Conservation (phyloP, 2,888 invertebrate species). For the Eupithecia subfuscata region DNA sequence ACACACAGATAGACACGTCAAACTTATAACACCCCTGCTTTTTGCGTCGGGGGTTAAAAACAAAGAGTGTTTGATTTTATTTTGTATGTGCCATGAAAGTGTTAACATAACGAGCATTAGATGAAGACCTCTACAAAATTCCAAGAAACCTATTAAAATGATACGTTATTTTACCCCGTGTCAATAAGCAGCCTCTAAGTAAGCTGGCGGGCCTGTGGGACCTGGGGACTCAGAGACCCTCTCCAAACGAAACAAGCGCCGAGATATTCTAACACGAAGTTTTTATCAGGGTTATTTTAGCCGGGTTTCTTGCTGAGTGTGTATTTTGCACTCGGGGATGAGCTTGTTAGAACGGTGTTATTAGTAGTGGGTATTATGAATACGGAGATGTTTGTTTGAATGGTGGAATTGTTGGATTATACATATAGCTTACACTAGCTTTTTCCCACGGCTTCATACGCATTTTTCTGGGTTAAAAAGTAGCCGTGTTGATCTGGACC, state of each 20-base stretch:
- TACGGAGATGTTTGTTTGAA: not conserved
- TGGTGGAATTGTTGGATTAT: not conserved
- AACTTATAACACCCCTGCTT: too few relatives aligned
- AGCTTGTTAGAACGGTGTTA: not conserved
- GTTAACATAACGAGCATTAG: too few relatives aligned
- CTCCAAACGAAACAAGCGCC: not conserved
- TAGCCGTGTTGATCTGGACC: too few relatives aligned
- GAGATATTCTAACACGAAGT: not conserved
- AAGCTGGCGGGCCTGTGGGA: not conserved
- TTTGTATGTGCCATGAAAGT: too few relatives aligned
- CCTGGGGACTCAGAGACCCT: not conserved
- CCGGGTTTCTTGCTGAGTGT: slow-evolving; percentile 2
- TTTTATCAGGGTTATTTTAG: slow-evolving; percentile 17
- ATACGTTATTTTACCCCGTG: slow-evolving; percentile 11
- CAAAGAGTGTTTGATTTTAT: too few relatives aligned
- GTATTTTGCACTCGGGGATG: not conserved
- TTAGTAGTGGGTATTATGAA: not conserved
- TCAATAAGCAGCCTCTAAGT: not conserved
- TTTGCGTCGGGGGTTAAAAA: too few relatives aligned
- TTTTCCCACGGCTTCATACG: too few relatives aligned
- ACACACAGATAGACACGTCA: too few relatives aligned
- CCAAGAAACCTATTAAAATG: not conserved
- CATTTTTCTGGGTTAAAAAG: too few relatives aligned
- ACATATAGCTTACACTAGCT: too few relatives aligned
- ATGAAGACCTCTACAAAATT: not conserved